Evolutionary conservation across 2,888 invertebrate species (phyloP), one percentile per base, ranked within the genome.

Genomic region (Thysanoteuthis rhombus): DNA sequence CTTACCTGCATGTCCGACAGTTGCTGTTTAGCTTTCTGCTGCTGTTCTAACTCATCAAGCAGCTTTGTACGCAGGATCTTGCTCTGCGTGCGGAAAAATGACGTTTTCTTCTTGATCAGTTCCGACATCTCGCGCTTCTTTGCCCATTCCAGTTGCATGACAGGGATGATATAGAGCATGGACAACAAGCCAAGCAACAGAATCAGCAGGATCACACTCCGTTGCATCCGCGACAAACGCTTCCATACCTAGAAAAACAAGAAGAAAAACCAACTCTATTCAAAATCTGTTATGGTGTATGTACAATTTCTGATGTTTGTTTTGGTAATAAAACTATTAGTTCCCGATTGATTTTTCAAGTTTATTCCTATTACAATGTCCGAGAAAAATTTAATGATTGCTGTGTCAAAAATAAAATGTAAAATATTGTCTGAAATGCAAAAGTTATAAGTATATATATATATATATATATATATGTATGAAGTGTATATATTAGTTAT

Each of bases 181-280:
- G 95, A 96, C 40, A 96, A 89, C 10, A 95, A 94, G 12, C 95
- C 94, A 39, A 96, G 94, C 32, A 96, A 93, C 25, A 96, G 38
- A 45, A 96, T 93, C 32, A 96, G 94, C 42, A 96, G 94, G 38
- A 96, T 94, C 36, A 96, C 94, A 92, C 96, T 96, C 39, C 96
- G 95, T 95, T 97, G 97, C 22, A 97, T 95, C 47, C 96, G 96
- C 12, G 97, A 97, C 89, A 97, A 94, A 47, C 96, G 94, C 93
- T 96, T 95, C 97, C 97, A 97, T 91, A 95, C 94, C 97, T 97
- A n/a, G 75, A n/a, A 8, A 75, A 75, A 75, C 4, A 47, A 16
- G 8, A 90, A 39, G 10, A 90, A 90, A 40, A 90, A 22, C 1
- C 38, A 39, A n/a, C n/a, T n/a, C n/a, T n/a, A n/a, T n/a, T n/a